phyloP scores from a whole-genome alignment of 2,797 vertebrate species.

The Paratrypauchen microcephalus region DNA sequence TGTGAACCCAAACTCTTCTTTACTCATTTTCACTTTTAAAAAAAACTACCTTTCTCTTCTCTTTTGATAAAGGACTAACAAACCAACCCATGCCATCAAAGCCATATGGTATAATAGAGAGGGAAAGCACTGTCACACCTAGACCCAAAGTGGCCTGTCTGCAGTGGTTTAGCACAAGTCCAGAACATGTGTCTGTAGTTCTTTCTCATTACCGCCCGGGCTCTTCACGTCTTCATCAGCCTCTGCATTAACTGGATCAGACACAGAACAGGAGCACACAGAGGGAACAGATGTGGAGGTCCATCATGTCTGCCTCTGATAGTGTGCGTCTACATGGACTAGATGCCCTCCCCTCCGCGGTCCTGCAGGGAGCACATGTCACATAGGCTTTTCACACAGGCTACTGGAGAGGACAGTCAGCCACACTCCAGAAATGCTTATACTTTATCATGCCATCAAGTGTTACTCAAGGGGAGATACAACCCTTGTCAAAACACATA shows the following conservation, averaged over 20 bases:
- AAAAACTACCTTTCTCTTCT: not conserved
- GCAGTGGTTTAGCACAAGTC: slow-evolving; percentile 33
- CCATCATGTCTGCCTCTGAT: slow-evolving; percentile 40
- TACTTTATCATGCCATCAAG: slow-evolving; percentile 67
- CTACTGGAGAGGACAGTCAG: slow-evolving; percentile 63
- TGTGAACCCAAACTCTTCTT: not conserved
- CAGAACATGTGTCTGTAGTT: slow-evolving; percentile 23
- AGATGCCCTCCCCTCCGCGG: slow-evolving; percentile 41
- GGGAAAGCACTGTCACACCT: not conserved
- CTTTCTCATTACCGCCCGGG: slow-evolving; percentile 19
- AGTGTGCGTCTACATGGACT: slow-evolving; percentile 52
- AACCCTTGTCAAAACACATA: slow-evolving; percentile 66
- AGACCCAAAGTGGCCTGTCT: slow-evolving; percentile 17
- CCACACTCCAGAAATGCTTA: slow-evolving; percentile 68
- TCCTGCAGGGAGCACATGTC: slow-evolving; percentile 67
- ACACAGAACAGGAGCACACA: slow-evolving; percentile 15
- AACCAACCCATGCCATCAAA: not conserved
- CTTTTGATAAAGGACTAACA: not conserved
- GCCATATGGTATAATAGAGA: not conserved
- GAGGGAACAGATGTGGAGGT: slow-evolving; percentile 24
- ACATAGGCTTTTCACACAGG: slow-evolving; percentile 71
- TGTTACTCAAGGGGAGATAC: slow-evolving; percentile 66
- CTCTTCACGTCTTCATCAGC: slow-evolving; percentile 22
- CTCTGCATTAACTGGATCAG: slow-evolving; percentile 7
- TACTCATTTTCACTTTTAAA: not conserved